Conservation (phyloP, 2,113 vertebrate species). For the Bos indicus region DNA sequence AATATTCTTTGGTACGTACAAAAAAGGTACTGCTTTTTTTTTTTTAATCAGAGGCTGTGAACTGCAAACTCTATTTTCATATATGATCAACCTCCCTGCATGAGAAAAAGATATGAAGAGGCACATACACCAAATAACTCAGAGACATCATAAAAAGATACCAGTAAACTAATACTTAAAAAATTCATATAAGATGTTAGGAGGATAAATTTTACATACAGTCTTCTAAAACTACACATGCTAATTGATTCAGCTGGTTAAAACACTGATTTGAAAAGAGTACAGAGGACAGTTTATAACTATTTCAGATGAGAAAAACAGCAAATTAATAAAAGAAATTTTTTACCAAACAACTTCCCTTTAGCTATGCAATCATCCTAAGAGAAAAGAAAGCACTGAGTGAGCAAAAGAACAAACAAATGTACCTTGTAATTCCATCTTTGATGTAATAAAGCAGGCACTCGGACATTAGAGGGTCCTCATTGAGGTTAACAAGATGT, state of each 20-base stretch:
- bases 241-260: background rate
- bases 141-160: background rate
- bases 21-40: slow-evolving; percentile 25
- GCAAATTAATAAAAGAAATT: slow-evolving; percentile 10
- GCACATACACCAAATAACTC: background rate
- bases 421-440: slow-evolving; percentile 96
- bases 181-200: background rate
- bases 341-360: slow-evolving; percentile 7
- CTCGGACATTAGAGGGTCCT: slow-evolving; percentile 99
- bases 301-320: slow-evolving; percentile 26
- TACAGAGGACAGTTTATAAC: background rate
- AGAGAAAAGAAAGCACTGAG: background rate
- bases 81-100: background rate
- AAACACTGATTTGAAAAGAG: background rate
- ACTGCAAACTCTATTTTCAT: background rate
- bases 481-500: slow-evolving; percentile 98
- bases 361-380: background rate
- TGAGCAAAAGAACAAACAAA: slow-evolving; percentile 3
- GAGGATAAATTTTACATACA: background rate
- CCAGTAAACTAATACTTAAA: background rate
- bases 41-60: slow-evolving; percentile 22
- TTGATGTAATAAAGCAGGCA: slow-evolving; percentile 99
- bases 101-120: slow-evolving; percentile 1
- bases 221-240: background rate
- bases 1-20: slow-evolving; percentile 26